Conservation (phyloP, 1,140 invertebrate genomes). For the Nymphalis io region DNA sequence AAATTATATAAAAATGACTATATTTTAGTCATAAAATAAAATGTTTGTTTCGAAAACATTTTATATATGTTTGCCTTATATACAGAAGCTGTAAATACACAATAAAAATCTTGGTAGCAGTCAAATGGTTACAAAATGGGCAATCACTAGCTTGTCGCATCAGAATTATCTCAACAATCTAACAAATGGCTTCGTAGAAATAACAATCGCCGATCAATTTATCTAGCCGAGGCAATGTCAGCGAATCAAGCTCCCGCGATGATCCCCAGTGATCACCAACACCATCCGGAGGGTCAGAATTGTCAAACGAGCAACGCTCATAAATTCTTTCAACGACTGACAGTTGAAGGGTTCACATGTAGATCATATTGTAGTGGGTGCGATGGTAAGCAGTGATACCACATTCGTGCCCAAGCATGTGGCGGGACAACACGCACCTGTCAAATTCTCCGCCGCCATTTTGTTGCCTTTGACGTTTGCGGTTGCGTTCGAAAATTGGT, state of each 20-base stretch:
- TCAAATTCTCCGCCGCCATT: slow-evolving; percentile 52
- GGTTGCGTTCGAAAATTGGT: slow-evolving; percentile 15
- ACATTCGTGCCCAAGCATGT: slow-evolving; percentile 67
- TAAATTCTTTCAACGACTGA: slow-evolving; percentile 64
- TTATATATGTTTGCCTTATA: not conserved
- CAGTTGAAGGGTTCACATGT: slow-evolving; percentile 59
- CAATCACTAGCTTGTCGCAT: not conserved
- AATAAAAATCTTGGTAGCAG: not conserved
- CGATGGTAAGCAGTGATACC: slow-evolving; percentile 41
- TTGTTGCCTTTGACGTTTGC: slow-evolving; percentile 55
- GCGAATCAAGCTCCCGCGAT: slow-evolving; percentile 71
- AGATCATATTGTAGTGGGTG: slow-evolving; percentile 51
- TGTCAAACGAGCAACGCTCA: slow-evolving; percentile 43
- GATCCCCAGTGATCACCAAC: slow-evolving; percentile 19
- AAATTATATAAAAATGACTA: no score
- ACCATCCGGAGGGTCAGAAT: slow-evolving; percentile 55
- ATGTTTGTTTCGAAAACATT: not conserved
- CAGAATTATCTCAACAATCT: slow-evolving; percentile 7
- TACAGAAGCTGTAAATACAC: not conserved
- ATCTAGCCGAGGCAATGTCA: slow-evolving; percentile 45
- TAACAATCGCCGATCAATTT: slow-evolving; percentile 44
- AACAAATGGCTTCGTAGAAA: slow-evolving; percentile 18
- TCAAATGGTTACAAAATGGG: not conserved
- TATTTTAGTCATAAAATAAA: no score
- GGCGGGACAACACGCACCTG: slow-evolving; percentile 58